Percentiles rank a stretch among this genome's conserved stretches.
Evolutionary conservation across 2,888 invertebrate species (phyloP).

Genomic region (Andrena bicolor): DNA sequence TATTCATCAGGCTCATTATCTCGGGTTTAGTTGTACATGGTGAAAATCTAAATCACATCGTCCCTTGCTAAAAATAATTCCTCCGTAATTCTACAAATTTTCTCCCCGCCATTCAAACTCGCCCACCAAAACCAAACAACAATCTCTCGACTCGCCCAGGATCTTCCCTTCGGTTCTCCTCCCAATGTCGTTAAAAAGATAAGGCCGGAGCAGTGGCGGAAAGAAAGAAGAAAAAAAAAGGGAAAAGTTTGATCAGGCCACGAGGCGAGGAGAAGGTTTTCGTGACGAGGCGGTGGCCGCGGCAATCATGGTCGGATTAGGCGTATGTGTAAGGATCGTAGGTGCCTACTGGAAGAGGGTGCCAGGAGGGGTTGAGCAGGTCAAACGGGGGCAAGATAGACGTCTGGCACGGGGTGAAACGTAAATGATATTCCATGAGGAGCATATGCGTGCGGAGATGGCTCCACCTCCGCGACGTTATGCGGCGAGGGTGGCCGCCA

Average conservation of each 20-base stretch:
- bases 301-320: slow-evolving; percentile 83
- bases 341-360: slow-evolving; percentile 65
- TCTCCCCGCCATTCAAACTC: background rate
- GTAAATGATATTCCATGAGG: slow-evolving; percentile 84
- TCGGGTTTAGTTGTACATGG: no score
- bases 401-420: slow-evolving; percentile 78
- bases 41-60: no score
- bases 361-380: slow-evolving; percentile 64
- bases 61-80: no score
- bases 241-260: slow-evolving; percentile 48
- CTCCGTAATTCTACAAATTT: no score
- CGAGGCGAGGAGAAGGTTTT: slow-evolving; percentile 57
- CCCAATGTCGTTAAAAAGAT: slow-evolving; percentile 59
- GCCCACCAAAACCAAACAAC: slow-evolving; percentile 22
- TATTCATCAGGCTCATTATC: no score
- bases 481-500: slow-evolving; percentile 69
- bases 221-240: slow-evolving; percentile 16
- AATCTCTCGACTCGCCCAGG: background rate
- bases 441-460: slow-evolving; percentile 83
- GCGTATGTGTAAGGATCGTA: slow-evolving; percentile 78
- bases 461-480: slow-evolving; percentile 70
- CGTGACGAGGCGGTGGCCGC: slow-evolving; percentile 72
- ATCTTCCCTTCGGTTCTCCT: slow-evolving; percentile 41
- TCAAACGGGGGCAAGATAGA: slow-evolving; percentile 76
- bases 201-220: slow-evolving; percentile 25